A percentile compares a stretch with the other conserved stretches of the same genome.
Evolutionary conservation across 2,888 invertebrate species (phyloP).

Genomic region (Eristalis pertinax): DNA sequence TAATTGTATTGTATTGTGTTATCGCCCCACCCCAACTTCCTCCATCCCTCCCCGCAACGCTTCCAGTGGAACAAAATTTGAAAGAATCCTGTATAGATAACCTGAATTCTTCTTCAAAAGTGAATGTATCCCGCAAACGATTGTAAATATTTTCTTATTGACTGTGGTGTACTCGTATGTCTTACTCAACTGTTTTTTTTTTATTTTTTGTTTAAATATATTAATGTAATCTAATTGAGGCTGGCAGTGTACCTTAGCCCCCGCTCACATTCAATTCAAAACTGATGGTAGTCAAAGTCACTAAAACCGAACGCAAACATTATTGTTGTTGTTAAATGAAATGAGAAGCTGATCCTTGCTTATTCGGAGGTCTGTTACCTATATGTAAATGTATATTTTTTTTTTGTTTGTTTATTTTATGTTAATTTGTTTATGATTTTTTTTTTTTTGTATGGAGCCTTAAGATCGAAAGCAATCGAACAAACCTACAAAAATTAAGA

Average conservation of each 20-base stretch:
- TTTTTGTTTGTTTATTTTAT: conserved; percentile 24
- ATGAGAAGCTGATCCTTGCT: conserved; percentile 73
- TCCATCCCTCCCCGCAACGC: background rate
- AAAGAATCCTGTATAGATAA: background rate
- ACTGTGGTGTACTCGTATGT: conserved; percentile 59
- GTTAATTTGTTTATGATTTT: conserved; percentile 44
- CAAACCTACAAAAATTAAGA: conserved; percentile 45
- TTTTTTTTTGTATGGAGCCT: conserved; percentile 55
- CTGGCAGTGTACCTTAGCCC: conserved; percentile 43
- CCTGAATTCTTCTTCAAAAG: background rate
- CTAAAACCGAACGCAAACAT: conserved; percentile 40
- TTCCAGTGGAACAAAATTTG: background rate
- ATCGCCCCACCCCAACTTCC: background rate
- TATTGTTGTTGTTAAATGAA: conserved; percentile 58
- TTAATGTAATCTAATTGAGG: conserved; percentile 65
- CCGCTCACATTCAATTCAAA: conserved; percentile 51
- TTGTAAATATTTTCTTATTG: conserved; percentile 67
- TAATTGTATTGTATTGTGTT: conserved; percentile 5
- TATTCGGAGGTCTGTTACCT: conserved; percentile 74
- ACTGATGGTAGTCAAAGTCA: conserved; percentile 74
- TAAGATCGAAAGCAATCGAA: conserved; percentile 36
- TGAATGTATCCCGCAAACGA: conserved; percentile 52
- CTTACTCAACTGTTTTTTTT: conserved; percentile 30
- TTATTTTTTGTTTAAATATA: conserved; percentile 29
- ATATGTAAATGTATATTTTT: conserved; percentile 67